Evolutionary conservation across 2,888 invertebrate genomes (phyloP).

Genomic region (Philopedon plagiatum): DNA sequence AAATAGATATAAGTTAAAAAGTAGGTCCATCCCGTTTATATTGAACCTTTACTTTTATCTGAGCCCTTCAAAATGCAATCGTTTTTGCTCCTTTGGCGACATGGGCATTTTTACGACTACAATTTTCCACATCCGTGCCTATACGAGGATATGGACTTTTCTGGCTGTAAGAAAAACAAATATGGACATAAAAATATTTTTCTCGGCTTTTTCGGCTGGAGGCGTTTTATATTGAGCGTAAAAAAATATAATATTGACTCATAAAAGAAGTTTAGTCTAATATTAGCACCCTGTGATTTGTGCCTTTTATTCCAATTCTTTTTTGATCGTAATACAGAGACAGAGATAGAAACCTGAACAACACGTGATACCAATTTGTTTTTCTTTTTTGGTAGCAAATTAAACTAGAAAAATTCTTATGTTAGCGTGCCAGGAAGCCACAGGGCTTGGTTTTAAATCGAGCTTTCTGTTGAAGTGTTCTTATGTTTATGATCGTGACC

Average conservation of each 20-base stretch:
- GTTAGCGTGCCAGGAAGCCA: no score
- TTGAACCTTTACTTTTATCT: slow-evolving; percentile 31
- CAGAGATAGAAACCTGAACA: no score
- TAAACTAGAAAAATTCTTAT: no score
- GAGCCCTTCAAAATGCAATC: slow-evolving; percentile 27
- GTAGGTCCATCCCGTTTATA: neutral
- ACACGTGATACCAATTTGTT: no score
- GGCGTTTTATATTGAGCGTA: neutral
- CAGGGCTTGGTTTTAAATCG: no score
- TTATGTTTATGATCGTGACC: no score
- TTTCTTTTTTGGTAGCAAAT: no score
- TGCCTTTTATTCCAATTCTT: no score
- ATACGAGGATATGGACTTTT: slow-evolving; percentile 33
- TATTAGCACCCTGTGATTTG: no score
- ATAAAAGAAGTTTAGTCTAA: no score
- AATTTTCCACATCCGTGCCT: slow-evolving; percentile 45
- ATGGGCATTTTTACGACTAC: slow-evolving; percentile 33
- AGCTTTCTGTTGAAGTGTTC: no score
- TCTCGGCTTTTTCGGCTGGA: neutral
- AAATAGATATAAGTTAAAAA: neutral
- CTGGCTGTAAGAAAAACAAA: slow-evolving; percentile 40
- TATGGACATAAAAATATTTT: slow-evolving; percentile 31
- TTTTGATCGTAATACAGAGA: no score
- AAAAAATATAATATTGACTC: slow-evolving; percentile 1
- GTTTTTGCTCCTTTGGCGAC: slow-evolving; percentile 29